A percentile compares a stretch with the other conserved stretches of the same genome.
Conservation (phyloP, 2,113 vertebrate genomes). For the Mola mola region DNA sequence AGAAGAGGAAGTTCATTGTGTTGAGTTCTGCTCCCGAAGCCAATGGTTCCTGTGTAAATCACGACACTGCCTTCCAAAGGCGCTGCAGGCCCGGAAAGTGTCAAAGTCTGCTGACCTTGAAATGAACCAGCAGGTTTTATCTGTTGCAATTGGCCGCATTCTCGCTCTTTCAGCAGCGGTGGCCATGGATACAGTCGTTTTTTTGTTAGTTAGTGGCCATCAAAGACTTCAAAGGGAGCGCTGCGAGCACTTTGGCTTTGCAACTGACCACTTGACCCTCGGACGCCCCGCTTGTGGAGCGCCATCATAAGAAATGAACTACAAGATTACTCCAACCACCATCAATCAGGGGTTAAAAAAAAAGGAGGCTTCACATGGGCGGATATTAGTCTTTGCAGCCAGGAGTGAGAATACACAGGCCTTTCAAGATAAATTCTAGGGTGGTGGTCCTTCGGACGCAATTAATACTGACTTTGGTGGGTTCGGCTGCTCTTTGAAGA, state of each 20-base stretch:
- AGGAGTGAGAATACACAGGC: conserved; percentile 22
- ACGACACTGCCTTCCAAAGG: conserved; percentile 16
- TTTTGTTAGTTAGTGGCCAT: conserved; percentile 68
- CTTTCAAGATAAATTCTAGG: conserved; percentile 54
- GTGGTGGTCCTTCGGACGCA: conserved; percentile 69
- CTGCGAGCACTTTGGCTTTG: conserved; percentile 58
- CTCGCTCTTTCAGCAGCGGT: conserved; percentile 68
- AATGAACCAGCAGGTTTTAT: conserved; percentile 68
- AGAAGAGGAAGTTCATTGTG: conserved; percentile 40
- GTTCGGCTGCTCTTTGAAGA: conserved; percentile 48
- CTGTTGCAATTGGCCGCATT: conserved; percentile 63
- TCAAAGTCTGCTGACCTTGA: conserved; percentile 74
- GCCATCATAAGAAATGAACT: conserved; percentile 74
- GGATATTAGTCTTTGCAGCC: conserved; percentile 57
- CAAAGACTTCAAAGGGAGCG: conserved; percentile 76
- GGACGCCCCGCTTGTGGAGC: conserved; percentile 40
- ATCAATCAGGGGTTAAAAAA: conserved; percentile 52
- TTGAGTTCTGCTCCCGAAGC: neutral
- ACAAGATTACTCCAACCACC: conserved; percentile 64
- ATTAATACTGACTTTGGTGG: conserved; percentile 70
- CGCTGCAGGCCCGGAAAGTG: conserved; percentile 28
- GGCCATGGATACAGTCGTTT: conserved; percentile 75
- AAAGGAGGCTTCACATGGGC: conserved; percentile 31
- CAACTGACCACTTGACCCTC: conserved; percentile 78
- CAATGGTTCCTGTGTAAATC: conserved; percentile 31